These are phyloP conservation scores for Paraescarpia echinospica DNA, from an alignment of 1,140 invertebrate genomes.

Conservation along the genomic window DNA sequence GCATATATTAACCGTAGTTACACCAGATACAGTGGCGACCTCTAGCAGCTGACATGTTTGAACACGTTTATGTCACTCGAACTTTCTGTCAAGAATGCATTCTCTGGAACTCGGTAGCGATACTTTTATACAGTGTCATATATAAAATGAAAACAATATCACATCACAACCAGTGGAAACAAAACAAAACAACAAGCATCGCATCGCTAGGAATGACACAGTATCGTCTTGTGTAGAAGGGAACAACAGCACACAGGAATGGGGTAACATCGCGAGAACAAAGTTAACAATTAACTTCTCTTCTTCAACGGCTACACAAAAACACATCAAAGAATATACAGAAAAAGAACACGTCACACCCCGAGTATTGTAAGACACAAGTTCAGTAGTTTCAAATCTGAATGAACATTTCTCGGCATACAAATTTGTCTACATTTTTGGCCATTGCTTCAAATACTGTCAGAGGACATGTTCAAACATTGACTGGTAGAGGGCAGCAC, in stretches of 20 bases:
- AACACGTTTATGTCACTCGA: neutral
- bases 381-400: neutral
- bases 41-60: neutral
- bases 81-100: neutral
- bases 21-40: neutral
- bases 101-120: neutral
- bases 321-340: neutral
- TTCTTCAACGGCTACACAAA: neutral
- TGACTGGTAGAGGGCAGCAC: neutral
- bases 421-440: neutral
- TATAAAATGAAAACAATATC: neutral
- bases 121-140: neutral
- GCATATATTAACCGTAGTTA: neutral
- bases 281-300: neutral
- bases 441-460: neutral
- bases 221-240: neutral
- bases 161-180: neutral
- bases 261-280: neutral
- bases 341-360: neutral
- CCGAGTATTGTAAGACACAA: neutral
- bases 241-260: neutral
- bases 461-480: neutral
- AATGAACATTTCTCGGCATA: neutral
- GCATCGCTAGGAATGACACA: neutral
- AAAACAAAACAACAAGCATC: neutral